A percentile compares a stretch with the other conserved stretches of the same genome.
Evolutionary conservation across 2,113 vertebrate genomes (phyloP).

Genomic region (Elephas maximus): DNA sequence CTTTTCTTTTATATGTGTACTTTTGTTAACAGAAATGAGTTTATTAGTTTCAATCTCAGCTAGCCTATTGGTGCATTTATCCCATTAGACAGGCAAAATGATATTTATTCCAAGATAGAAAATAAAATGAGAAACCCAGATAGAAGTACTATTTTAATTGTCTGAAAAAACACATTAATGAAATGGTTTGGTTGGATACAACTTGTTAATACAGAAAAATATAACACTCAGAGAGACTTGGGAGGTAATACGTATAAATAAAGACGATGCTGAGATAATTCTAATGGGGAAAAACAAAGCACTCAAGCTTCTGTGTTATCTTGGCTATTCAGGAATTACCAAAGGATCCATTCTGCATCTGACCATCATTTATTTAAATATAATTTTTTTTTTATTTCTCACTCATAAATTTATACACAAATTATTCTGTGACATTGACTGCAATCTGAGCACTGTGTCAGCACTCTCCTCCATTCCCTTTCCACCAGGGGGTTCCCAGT

Average conservation of each 20-base stretch:
- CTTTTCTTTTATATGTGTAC: background rate
- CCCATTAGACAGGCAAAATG: background rate
- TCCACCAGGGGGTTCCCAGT: no score
- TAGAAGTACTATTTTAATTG: slow-evolving; percentile 1
- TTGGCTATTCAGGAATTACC: background rate
- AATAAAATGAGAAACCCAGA: background rate
- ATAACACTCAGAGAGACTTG: background rate
- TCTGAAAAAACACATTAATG: slow-evolving; percentile 21
- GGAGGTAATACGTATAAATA: background rate
- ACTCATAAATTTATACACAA: no score
- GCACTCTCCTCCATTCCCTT: no score
- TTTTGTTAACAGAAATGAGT: background rate
- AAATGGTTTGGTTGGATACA: background rate
- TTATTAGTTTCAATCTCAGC: background rate
- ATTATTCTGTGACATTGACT: no score
- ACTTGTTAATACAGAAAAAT: background rate
- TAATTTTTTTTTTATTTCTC: no score
- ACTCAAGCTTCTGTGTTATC: background rate
- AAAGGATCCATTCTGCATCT: background rate
- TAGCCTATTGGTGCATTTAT: background rate
- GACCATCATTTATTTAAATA: slow-evolving; percentile 19
- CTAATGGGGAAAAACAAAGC: background rate
- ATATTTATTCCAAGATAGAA: background rate
- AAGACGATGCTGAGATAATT: background rate
- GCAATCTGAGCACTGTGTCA: no score